These are phyloP conservation scores for Oreochromis aureus DNA, from an alignment of 2,113 vertebrate species.

Conservation along the genomic window DNA sequence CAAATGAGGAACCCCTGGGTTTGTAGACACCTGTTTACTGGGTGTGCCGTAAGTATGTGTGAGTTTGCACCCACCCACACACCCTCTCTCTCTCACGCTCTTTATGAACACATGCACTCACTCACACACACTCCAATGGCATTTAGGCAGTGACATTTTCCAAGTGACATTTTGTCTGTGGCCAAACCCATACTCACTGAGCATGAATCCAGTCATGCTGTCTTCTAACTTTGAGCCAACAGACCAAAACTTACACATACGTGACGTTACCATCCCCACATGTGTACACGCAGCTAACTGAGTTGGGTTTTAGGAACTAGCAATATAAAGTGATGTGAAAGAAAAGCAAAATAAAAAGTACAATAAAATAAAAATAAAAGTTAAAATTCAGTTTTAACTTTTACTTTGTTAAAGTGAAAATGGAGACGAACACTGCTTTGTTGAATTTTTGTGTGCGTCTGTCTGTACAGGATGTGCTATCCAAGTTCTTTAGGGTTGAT, in stretches of 20 bases:
- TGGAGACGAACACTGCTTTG: neutral
- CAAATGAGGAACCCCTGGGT: neutral
- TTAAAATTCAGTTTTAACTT: neutral
- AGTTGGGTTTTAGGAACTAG: neutral
- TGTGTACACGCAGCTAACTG: neutral
- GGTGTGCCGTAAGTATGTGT: neutral
- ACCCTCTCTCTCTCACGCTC: neutral
- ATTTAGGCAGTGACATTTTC: constrained; percentile 70
- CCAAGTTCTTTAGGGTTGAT: neutral
- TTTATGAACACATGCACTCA: neutral
- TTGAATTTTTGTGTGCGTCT: neutral
- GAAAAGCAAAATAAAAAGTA: neutral
- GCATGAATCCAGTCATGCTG: constrained; percentile 35
- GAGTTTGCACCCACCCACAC: neutral
- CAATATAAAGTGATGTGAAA: neutral
- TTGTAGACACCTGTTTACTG: neutral
- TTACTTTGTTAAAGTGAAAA: neutral
- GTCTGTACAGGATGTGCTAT: neutral
- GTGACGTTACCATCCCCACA: neutral
- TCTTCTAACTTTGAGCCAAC: constrained; percentile 7
- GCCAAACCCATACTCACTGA: constrained; percentile 45
- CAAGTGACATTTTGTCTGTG: constrained; percentile 67
- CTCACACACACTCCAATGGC: constrained; percentile 41
- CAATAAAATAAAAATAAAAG: neutral
- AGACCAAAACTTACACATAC: neutral